Conservation (phyloP, 2,888 invertebrate genomes). For the Noctua comes region DNA sequence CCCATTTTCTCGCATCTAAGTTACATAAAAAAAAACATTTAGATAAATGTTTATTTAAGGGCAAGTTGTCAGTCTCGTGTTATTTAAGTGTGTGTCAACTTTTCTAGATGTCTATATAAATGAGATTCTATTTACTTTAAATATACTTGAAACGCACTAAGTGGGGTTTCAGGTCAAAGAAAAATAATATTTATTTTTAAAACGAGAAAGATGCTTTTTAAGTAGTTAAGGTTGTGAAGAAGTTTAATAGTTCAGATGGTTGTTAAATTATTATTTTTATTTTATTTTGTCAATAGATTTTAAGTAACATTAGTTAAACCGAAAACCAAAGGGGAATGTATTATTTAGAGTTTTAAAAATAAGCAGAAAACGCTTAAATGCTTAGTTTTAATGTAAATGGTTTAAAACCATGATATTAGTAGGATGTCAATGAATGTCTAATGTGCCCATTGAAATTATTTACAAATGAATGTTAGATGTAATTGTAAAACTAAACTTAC, state of each 20-base stretch:
- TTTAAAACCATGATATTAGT: slow-evolving; percentile 50
- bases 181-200: slow-evolving; percentile 29
- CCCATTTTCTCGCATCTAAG: background rate
- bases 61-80: background rate
- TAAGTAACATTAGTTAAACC: slow-evolving; percentile 23
- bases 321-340: slow-evolving; percentile 49
- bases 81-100: slow-evolving; percentile 18
- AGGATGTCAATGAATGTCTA: slow-evolving; percentile 29
- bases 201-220: slow-evolving; percentile 12
- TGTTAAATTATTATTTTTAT: slow-evolving; percentile 44
- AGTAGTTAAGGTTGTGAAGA: slow-evolving; percentile 59
- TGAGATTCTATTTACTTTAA: slow-evolving; percentile 14
- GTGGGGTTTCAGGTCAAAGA: slow-evolving; percentile 17
- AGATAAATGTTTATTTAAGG: slow-evolving; percentile 7
- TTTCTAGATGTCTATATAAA: slow-evolving; percentile 40
- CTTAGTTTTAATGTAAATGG: slow-evolving; percentile 50
- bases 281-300: slow-evolving; percentile 24
- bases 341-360: slow-evolving; percentile 44
- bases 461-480: slow-evolving; percentile 3
- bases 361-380: slow-evolving; percentile 60
- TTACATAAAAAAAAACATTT: no score
- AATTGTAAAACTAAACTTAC: background rate
- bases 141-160: slow-evolving; percentile 19
- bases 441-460: slow-evolving; percentile 23
- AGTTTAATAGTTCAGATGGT: slow-evolving; percentile 49